Conservation (phyloP, 1,140 invertebrate genomes). For the Oedothorax gibbosus region DNA sequence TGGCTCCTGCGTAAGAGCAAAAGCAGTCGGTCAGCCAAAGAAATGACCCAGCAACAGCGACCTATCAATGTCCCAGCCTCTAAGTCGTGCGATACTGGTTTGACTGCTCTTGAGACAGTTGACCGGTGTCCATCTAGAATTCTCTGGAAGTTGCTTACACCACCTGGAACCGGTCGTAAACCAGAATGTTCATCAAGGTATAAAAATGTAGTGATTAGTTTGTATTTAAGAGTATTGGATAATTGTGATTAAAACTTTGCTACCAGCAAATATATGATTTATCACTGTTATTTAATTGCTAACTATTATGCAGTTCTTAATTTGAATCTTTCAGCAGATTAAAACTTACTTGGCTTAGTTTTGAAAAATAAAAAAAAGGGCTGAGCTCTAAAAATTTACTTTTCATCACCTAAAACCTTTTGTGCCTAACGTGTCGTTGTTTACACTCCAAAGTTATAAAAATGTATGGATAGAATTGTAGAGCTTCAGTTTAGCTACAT, state of each 20-base stretch:
- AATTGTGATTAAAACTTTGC: no score
- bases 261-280: not conserved
- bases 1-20: slow-evolving; percentile 46
- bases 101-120: slow-evolving; percentile 28
- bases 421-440: not conserved
- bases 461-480: not conserved
- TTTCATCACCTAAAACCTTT: no score
- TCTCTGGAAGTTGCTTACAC: slow-evolving; percentile 37
- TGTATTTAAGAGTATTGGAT: no score
- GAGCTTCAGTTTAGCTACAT: not conserved
- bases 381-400: no score
- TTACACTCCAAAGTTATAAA: not conserved
- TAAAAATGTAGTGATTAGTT: not conserved
- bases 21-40: slow-evolving; percentile 30
- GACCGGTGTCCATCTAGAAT: slow-evolving; percentile 20
- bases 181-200: not conserved
- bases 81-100: slow-evolving; percentile 48
- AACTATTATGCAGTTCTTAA: not conserved
- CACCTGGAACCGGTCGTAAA: not conserved
- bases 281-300: not conserved
- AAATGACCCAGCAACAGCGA: not conserved
- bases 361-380: no score
- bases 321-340: not conserved
- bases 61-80: slow-evolving; percentile 15
- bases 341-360: not conserved